Evolutionary conservation across 1,140 invertebrate species (phyloP), one percentile per base, ranked within the genome.

Genomic region (Schlechtendalia chinensis): DNA sequence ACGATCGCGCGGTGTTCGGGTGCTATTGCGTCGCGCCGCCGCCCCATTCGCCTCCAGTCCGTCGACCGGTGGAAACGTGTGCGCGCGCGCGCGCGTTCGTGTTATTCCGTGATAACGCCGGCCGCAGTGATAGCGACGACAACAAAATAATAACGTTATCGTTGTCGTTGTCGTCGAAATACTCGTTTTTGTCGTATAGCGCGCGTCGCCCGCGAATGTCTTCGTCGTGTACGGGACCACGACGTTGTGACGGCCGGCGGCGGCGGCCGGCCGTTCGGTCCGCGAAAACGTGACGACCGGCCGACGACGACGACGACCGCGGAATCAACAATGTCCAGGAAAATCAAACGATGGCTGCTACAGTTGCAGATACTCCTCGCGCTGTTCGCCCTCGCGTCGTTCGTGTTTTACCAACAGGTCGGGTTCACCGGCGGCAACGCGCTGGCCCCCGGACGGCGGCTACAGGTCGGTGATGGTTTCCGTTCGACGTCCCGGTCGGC

Each of bases 401-500:
- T 79, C 56, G 75, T 79, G 22, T 79, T 79, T 24, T 61, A 59
- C 63, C 50, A 81, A 54, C 54, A 81, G 63, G 77, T 65, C n/a
- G 69, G 75, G 12, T 16, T 80, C 14, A 29, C 61, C 63, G 72
- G 81, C 58, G 56, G 71, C 80, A 67, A 81, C 27, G 69, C 29
- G 16, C 47, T 82, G 4, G 24, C 19, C 39, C 63, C 53, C 16
- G 16, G 14, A 1, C 56, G 24, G n/a, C 56, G 24, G n/a, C 75
- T 27, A 59, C 72, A 61, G 75, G 69, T 72, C n/a, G 19, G 69
- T 72, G 47, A 10, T n/a, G n/a, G n/a, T 45, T n/a, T 45, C 39
- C 39, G 5, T 10, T 10, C 10, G 39, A 5, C 5, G 39, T 45
- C 10, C 19, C 4, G 0, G 19, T 19, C 32, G 10, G 32, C 10